These are phyloP conservation scores for Menura novaehollandiae DNA, from an alignment of 2,113 vertebrate species.

Conservation along the genomic window DNA sequence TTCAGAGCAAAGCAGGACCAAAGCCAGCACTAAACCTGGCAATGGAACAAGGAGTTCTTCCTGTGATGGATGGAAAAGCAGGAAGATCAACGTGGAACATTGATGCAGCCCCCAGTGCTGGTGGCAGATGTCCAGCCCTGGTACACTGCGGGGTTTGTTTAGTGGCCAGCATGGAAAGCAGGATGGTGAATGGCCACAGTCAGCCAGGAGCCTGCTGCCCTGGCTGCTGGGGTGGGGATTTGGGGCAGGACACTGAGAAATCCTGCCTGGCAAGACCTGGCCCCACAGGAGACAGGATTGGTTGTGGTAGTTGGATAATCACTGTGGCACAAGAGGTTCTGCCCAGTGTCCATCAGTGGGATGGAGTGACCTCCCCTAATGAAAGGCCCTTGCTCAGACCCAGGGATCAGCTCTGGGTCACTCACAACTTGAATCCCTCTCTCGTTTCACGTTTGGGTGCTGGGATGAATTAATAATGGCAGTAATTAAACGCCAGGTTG, in stretches of 20 bases:
- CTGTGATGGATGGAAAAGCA: background rate
- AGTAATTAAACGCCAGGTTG: background rate
- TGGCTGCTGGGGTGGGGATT: rapidly evolving
- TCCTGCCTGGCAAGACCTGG: background rate
- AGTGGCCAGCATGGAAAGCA: background rate
- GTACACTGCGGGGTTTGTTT: background rate
- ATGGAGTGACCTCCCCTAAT: background rate
- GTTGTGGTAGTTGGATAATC: background rate
- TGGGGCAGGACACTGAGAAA: background rate
- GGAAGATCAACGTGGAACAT: background rate
- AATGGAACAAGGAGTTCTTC: background rate
- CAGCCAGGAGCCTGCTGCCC: background rate
- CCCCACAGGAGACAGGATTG: background rate
- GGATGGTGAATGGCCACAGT: background rate
- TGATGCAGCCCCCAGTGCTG: background rate
- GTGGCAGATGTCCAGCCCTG: background rate
- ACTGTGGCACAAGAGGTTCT: background rate
- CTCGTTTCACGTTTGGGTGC: background rate
- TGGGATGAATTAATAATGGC: background rate
- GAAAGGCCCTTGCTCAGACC: background rate
- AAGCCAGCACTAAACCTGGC: background rate
- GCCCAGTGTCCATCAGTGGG: background rate
- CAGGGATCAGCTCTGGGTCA: background rate
- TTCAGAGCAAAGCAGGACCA: background rate
- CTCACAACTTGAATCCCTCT: background rate